Evolutionary conservation across 2,888 invertebrate genomes (phyloP), one percentile per base, ranked within the genome.

Genomic region (Drosophila koepferae): DNA sequence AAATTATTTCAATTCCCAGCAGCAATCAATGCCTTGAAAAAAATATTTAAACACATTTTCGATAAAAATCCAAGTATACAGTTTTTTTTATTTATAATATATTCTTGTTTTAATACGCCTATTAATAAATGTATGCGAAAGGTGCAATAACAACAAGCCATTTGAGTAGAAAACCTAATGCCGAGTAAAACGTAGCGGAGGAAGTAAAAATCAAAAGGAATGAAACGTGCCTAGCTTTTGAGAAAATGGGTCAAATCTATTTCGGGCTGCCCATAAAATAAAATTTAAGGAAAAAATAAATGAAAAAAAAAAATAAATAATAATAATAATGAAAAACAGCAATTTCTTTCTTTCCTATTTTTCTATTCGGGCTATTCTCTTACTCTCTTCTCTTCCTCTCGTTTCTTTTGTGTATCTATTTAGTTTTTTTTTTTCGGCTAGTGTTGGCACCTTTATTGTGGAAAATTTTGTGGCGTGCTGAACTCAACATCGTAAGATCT

Each of bases 231-330:
- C 81, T 77, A 61, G 65, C 63, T 60, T 72, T 77, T 80, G 48
- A 5, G 71, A 89, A 85, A 85, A 85, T 85, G 69, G 84, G 84
- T 85, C 84, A 85, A 85, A 89, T 89, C 90, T 85, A 85, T 89
- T 85, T 89, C 59, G 58, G 71, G 63, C 20, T 2, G 58, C 23
- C 40, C 63, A 59, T 78, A 60, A 71, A 77, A 85, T 72, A 81
- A 78, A 63, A 70, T 36, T 44, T 10, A 8, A 41, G 62, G 44
- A 48, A 23, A 8, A 31, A 62, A n/a, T n/a, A n/a, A n/a, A n/a
- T n/a, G n/a, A 16, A 41, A 41, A 41, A 12, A 23, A 56, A 62
- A 60, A 75, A 31, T 20, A 53, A 34, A n/a, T 62, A 65, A 77
- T 69, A 79, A 63, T 72, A 78, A 78, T 77, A 81, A 70, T 66